These are phyloP conservation scores for Chlorodrepanis virens DNA, from an alignment of 2,113 vertebrate species.

Conservation along the genomic window DNA sequence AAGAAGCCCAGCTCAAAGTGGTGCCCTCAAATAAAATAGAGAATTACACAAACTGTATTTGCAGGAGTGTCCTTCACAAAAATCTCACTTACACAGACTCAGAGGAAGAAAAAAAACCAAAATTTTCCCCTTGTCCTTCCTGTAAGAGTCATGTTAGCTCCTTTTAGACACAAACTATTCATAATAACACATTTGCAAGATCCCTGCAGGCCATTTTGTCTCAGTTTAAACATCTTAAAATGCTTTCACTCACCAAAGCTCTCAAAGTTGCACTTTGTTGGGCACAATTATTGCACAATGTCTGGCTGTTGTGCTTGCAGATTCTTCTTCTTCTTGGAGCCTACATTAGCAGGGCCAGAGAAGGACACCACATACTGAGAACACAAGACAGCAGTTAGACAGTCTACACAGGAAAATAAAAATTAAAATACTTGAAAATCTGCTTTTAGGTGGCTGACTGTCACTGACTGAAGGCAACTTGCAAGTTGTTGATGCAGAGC, in stretches of 20 bases:
- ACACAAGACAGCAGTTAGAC: background rate
- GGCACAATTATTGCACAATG: background rate
- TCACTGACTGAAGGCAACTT: background rate
- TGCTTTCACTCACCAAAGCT: background rate
- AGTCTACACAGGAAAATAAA: background rate
- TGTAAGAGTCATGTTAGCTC: background rate
- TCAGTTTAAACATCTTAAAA: background rate
- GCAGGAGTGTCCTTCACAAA: background rate
- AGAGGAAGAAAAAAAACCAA: background rate
- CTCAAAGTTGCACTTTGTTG: background rate
- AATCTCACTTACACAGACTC: background rate
- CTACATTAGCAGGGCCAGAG: background rate
- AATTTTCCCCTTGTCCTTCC: background rate
- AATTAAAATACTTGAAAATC: background rate
- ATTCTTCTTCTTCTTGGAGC: background rate
- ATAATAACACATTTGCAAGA: background rate
- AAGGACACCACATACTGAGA: background rate
- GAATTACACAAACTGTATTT: background rate
- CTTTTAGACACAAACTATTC: background rate
- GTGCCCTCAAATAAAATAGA: background rate
- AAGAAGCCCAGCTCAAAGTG: background rate
- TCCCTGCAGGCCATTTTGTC: background rate
- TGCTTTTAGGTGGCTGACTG: background rate
- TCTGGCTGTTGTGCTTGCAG: background rate
- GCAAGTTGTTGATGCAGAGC: background rate